These are phyloP conservation scores for Alviniconcha strummeri DNA, from an alignment of 2,888 invertebrate genomes.

Conservation along the genomic window DNA sequence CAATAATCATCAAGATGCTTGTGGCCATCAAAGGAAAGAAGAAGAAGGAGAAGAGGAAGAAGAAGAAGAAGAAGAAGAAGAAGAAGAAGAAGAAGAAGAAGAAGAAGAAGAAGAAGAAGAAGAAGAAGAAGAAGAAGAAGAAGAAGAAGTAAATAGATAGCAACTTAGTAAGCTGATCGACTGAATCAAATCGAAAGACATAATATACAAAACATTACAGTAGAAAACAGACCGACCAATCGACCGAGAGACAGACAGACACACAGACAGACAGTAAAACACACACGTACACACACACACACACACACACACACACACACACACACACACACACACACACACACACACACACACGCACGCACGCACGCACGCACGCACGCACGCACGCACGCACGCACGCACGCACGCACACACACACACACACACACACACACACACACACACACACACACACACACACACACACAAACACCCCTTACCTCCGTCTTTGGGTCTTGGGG, in stretches of 20 bases:
- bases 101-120: not conserved
- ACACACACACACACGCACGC: conserved; percentile 26
- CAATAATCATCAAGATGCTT: not conserved
- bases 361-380: conserved; percentile 20
- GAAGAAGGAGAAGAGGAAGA: too few relatives aligned
- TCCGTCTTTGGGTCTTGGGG: too few relatives aligned
- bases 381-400: conserved; percentile 29
- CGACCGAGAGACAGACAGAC: too few relatives aligned
- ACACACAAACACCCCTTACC: too few relatives aligned
- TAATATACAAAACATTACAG: too few relatives aligned
- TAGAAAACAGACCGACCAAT: too few relatives aligned
- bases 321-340: conserved; percentile 14
- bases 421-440: not conserved
- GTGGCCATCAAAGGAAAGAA: too few relatives aligned
- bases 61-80: not conserved
- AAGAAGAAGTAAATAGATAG: too few relatives aligned
- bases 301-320: conserved; percentile 6
- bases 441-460: too few relatives aligned
- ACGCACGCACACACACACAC: conserved; percentile 20
- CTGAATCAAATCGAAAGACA: too few relatives aligned
- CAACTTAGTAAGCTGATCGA: too few relatives aligned
- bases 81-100: not conserved
- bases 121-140: not conserved
- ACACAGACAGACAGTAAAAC: not conserved
- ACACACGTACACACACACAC: conserved; percentile 2